These are phyloP conservation scores for Lissocephala sabroskyi DNA, from an alignment of 2,888 invertebrate species.

Conservation along the genomic window DNA sequence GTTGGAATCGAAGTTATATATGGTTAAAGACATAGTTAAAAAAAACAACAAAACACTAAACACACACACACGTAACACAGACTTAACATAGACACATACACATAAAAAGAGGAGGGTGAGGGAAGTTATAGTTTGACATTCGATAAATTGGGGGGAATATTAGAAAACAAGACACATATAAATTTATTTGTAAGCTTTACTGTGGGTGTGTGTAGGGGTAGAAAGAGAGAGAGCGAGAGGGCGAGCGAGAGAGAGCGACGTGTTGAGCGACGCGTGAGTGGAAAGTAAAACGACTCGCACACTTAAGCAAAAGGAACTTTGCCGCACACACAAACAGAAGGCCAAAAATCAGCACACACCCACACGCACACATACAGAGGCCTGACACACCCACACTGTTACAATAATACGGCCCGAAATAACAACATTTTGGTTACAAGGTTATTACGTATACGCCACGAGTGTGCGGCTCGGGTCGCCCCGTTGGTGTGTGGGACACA, in stretches of 20 bases:
- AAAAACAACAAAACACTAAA: conserved; percentile 44
- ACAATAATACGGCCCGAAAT: conserved; percentile 43
- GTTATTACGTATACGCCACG: conserved; percentile 62
- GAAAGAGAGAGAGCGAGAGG: conserved; percentile 8
- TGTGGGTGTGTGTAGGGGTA: background rate
- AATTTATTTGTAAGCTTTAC: too few species aligned
- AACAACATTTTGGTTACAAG: conserved; percentile 64
- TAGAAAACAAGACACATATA: too few species aligned
- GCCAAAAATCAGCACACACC: conserved; percentile 18
- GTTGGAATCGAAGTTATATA: too few species aligned
- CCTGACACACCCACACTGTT: conserved; percentile 6
- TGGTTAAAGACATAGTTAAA: too few species aligned
- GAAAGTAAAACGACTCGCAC: conserved; percentile 32
- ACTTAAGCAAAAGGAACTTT: conserved; percentile 47
- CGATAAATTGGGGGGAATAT: too few species aligned
- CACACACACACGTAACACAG: conserved; percentile 1
- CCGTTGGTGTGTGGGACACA: conserved; percentile 2
- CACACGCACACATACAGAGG: background rate
- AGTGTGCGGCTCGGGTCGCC: conserved; percentile 12
- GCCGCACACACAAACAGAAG: conserved; percentile 14
- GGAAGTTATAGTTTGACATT: background rate
- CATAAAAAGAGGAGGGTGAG: conserved; percentile 3
- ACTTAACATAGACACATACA: conserved; percentile 11
- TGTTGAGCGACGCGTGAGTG: conserved; percentile 32
- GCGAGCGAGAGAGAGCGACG: conserved; percentile 28